phyloP scores from a whole-genome alignment of 2,113 vertebrate genomes.

The Xenopus borealis region DNA sequence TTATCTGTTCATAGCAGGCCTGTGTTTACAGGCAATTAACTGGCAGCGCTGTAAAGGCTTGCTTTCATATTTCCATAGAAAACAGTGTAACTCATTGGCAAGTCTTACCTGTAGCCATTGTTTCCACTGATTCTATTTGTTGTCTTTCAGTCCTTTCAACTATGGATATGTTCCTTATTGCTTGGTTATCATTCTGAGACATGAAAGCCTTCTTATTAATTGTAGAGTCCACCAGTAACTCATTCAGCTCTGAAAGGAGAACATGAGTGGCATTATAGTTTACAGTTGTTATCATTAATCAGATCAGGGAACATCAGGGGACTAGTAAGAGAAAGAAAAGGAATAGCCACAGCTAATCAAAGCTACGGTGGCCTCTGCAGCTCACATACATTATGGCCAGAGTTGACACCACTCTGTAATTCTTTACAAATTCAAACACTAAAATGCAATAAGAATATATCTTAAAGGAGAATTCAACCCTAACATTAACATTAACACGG shows the following conservation, averaged over 20 bases:
- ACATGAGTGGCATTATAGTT: neutral
- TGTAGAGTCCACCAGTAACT: slow-evolving; percentile 56
- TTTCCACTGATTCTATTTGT: slow-evolving; percentile 57
- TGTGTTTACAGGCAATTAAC: slow-evolving; percentile 5
- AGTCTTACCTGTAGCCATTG: slow-evolving; percentile 85
- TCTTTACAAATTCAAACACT: no score
- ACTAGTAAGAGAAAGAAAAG: no score
- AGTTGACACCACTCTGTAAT: no score
- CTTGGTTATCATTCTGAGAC: slow-evolving; percentile 54
- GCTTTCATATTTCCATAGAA: neutral
- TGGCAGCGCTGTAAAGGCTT: neutral
- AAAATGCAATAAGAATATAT: no score
- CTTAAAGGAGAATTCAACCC: no score
- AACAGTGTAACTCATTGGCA: neutral
- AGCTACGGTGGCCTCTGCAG: no score
- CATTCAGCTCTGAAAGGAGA: slow-evolving; percentile 62
- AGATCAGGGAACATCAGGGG: neutral
- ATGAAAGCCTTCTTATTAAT: slow-evolving; percentile 44
- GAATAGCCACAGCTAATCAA: no score
- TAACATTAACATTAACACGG: no score
- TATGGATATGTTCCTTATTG: slow-evolving; percentile 60
- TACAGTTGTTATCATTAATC: neutral
- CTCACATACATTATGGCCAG: no score
- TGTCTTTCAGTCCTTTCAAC: slow-evolving; percentile 55
- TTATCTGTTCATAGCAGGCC: neutral